These are phyloP conservation scores for Phrixothrix hirtus DNA, from an alignment of 2,888 invertebrate genomes.

Conservation along the genomic window DNA sequence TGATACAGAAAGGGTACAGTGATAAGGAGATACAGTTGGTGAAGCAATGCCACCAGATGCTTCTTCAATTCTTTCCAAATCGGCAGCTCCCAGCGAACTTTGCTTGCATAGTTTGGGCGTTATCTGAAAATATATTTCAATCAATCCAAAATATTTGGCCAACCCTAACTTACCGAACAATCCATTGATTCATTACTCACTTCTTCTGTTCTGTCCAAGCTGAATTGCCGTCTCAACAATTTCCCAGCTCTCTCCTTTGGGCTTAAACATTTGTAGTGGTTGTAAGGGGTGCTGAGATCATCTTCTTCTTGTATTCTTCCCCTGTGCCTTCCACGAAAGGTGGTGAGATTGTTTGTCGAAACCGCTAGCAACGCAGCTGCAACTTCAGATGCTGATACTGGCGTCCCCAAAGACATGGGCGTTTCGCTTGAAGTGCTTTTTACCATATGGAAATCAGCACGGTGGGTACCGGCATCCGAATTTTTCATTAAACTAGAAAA, in stretches of 20 bases:
- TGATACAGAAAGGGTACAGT: slow-evolving; percentile 53
- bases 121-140: slow-evolving; percentile 38
- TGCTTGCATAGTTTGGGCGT: slow-evolving; percentile 64
- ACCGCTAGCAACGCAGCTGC: slow-evolving; percentile 60
- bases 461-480: slow-evolving; percentile 35
- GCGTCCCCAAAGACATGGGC: slow-evolving; percentile 55
- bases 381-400: slow-evolving; percentile 60
- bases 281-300: slow-evolving; percentile 74
- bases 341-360: slow-evolving; percentile 58
- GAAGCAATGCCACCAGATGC: slow-evolving; percentile 59
- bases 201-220: slow-evolving; percentile 69
- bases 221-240: slow-evolving; percentile 68
- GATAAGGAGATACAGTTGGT: slow-evolving; percentile 44
- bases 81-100: slow-evolving; percentile 70
- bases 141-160: background rate
- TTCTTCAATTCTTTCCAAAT: slow-evolving; percentile 72
- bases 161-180: slow-evolving; percentile 47
- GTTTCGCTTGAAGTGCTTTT: slow-evolving; percentile 59
- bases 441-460: slow-evolving; percentile 50
- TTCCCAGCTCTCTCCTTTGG: slow-evolving; percentile 59
- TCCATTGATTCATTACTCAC: slow-evolving; percentile 49
- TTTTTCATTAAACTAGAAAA: slow-evolving; percentile 52
- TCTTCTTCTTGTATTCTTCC: slow-evolving; percentile 57
- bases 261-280: slow-evolving; percentile 73
- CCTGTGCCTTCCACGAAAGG: slow-evolving; percentile 50